phyloP scores from a whole-genome alignment of 2,888 invertebrate genomes.

The Nysson spinosus region DNA sequence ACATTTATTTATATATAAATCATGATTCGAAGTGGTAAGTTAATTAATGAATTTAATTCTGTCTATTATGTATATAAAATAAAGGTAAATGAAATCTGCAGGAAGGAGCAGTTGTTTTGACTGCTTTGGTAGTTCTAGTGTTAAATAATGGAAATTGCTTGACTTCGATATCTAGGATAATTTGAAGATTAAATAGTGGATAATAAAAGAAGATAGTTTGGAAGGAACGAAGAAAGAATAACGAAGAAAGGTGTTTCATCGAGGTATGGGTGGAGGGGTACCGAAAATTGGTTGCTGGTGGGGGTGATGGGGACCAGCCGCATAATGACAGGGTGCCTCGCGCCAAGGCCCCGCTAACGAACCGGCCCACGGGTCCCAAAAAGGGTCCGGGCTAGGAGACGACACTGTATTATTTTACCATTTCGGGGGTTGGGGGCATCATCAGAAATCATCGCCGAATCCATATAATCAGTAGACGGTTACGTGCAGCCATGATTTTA shows the following conservation, averaged over 20 bases:
- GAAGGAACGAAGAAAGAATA: constrained; percentile 24
- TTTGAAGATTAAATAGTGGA: constrained; percentile 22
- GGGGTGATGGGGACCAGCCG: constrained; percentile 73
- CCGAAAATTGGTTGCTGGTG: constrained; percentile 68
- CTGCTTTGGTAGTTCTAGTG: too few relatives aligned
- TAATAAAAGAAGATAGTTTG: neutral
- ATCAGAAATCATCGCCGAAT: constrained; percentile 74
- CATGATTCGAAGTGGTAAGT: too few relatives aligned
- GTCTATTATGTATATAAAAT: too few relatives aligned
- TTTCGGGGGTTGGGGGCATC: constrained; percentile 69
- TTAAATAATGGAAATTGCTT: too few relatives aligned
- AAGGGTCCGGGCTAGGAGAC: constrained; percentile 68
- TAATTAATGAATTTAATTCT: too few relatives aligned
- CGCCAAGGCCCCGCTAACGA: constrained; percentile 73
- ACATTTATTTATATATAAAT: too few relatives aligned
- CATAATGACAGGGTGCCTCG: constrained; percentile 74
- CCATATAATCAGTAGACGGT: constrained; percentile 72
- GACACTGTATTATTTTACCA: constrained; percentile 74
- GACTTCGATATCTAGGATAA: neutral
- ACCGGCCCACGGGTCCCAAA: constrained; percentile 68
- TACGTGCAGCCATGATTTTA: constrained; percentile 69
- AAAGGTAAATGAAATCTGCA: too few relatives aligned
- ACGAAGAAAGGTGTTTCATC: constrained; percentile 47
- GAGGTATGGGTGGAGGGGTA: constrained; percentile 53
- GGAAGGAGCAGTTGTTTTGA: too few relatives aligned